phyloP scores from a whole-genome alignment of 2,797 vertebrate species.

The Pantherophis alleghaniensis region DNA sequence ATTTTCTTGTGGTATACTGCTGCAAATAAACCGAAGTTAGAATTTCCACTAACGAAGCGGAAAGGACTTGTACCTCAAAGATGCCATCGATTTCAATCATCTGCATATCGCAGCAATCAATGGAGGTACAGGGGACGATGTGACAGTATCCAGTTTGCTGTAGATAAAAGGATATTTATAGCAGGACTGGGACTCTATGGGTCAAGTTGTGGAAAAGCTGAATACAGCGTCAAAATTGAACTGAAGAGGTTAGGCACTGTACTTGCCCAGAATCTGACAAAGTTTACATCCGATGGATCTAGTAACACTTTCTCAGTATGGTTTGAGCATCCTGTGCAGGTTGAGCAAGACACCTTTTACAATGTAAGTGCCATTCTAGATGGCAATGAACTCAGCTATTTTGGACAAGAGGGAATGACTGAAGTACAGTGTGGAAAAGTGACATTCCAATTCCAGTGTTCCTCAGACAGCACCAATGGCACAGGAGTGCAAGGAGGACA shows the following conservation, averaged over 20 bases:
- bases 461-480: conserved; percentile 97
- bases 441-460: conserved; percentile 98
- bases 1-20: conserved; percentile 99
- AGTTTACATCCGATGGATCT: conserved; percentile 91
- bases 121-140: conserved; percentile 96
- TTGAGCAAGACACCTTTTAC: conserved; percentile 95
- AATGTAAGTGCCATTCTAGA: conserved; percentile 92
- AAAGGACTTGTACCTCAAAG: conserved; percentile 83
- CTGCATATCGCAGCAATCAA: conserved; percentile 95
- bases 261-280: conserved; percentile 88
- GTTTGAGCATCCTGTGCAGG: conserved; percentile 96
- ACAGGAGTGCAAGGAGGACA: conserved; percentile 98
- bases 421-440: conserved; percentile 96
- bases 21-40: conserved; percentile 86
- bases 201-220: conserved; percentile 88
- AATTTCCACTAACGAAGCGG: conserved; percentile 82
- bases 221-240: conserved; percentile 91
- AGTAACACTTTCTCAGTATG: conserved; percentile 90
- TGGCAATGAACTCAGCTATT: conserved; percentile 96
- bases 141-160: conserved; percentile 97
- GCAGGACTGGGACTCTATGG: conserved; percentile 92
- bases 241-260: conserved; percentile 89
- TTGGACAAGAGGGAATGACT: conserved; percentile 97
- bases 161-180: conserved; percentile 92
- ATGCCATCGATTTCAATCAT: conserved; percentile 94